phyloP scores from a whole-genome alignment of 2,113 vertebrate species.

The Zapus hudsonius region DNA sequence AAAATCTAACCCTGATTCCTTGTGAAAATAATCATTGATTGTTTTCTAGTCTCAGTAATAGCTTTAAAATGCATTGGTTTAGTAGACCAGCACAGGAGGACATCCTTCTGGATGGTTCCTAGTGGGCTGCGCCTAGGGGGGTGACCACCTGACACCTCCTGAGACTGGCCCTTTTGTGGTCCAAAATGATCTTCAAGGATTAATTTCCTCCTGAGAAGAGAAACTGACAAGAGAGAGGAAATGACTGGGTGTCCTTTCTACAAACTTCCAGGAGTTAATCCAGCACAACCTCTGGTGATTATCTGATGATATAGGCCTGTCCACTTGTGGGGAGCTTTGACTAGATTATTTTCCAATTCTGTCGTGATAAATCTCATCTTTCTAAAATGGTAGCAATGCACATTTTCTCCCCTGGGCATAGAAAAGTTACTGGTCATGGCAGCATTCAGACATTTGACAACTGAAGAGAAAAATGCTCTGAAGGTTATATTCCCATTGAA shows the following conservation, averaged over 20 bases:
- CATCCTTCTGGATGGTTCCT: background rate
- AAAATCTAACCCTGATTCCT: background rate
- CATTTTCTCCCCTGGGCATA: background rate
- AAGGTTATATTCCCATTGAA: background rate
- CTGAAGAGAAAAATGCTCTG: background rate
- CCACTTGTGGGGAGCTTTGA: background rate
- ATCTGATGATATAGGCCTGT: background rate
- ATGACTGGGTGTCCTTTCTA: background rate
- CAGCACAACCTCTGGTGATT: background rate
- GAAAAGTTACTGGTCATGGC: background rate
- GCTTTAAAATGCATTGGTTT: background rate
- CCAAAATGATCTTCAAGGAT: slow-evolving; percentile 2
- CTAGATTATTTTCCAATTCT: background rate
- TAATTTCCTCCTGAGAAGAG: background rate
- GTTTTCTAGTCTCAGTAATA: background rate
- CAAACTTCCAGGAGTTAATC: background rate
- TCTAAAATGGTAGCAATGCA: background rate
- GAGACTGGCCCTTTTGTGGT: background rate
- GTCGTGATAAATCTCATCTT: background rate
- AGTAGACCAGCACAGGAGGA: background rate
- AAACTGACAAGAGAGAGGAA: background rate
- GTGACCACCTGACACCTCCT: background rate
- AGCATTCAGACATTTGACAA: background rate
- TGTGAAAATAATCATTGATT: background rate
- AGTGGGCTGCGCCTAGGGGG: background rate